Base-by-base conservation (phyloP, 2,888 invertebrate species). In the Heliconius sara region DNA sequence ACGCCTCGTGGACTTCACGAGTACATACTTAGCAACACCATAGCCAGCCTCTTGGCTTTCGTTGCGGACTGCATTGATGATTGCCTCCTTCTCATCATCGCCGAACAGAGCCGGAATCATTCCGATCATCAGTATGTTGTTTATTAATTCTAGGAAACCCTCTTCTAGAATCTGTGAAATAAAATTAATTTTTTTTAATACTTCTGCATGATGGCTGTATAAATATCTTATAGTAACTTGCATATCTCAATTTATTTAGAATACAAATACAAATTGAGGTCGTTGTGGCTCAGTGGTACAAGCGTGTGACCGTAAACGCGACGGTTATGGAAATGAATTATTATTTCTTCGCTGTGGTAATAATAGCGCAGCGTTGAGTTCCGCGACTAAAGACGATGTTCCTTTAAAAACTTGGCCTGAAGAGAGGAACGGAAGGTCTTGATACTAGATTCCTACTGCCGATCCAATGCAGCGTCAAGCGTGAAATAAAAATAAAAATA, bases 71-170 rank as follows among this genome's bases (percentile, higher is more conserved):
- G 96, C 88, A 83, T 96, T 96, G 76, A 98, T 96, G 82, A 98
- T 97, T 43, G 94, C 95, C 83, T 99, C 98, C 86, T 98, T 98
- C 84, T 99, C 99, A 74, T 98, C 98, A 82, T 99, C 98, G 6
- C 96, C 96, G 87, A 98, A 99, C 65, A 99, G 92, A 0, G 98
- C 97, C 0, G 98, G 98, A 3, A 98, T 97, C 91, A 98, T 97
- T 0, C 98, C 99, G 77, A 98, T 97, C 91, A 98, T 98, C 80
- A 99, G 91, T 89, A 99, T 98, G 88, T 98, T 99, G 92, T 99
- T 99, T 80, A 99, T 97, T 83, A 98, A 95, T 91, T 99, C 99
- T 80, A 99, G 91, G 89, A 99, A 99, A 22, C 97, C 97, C 90
- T 98, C 98, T 86, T 98, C 97, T 0, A 97, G 95, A 79, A 98